Evolutionary conservation across 2,113 vertebrate species (phyloP).

Genomic region (Onychostoma macrolepis): DNA sequence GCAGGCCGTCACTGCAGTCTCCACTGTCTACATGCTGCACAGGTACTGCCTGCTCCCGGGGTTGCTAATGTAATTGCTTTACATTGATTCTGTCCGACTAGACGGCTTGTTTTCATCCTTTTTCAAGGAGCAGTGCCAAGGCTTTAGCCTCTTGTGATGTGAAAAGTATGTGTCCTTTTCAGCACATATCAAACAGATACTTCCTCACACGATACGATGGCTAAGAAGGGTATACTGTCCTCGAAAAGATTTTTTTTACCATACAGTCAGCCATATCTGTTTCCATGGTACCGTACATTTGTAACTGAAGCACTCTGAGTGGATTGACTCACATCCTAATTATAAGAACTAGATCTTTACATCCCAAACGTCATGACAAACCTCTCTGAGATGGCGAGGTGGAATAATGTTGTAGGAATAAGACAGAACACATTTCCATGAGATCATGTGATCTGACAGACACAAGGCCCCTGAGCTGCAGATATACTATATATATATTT

Average conservation of each 20-base stretch:
- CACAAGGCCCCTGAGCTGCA: slow-evolving; percentile 43
- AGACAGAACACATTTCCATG: slow-evolving; percentile 53
- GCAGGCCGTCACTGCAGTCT: slow-evolving; percentile 31
- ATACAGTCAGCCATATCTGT: slow-evolving; percentile 51
- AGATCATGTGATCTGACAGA: slow-evolving; percentile 69
- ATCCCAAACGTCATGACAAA: slow-evolving; percentile 53
- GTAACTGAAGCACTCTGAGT: slow-evolving; percentile 55
- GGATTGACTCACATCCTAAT: slow-evolving; percentile 54
- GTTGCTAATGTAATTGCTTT: slow-evolving; percentile 75
- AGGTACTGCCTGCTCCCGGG: slow-evolving; percentile 43
- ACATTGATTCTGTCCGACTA: slow-evolving; percentile 79
- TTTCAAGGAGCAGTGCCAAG: slow-evolving; percentile 60
- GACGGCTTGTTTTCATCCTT: slow-evolving; percentile 72
- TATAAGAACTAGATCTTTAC: slow-evolving; percentile 57
- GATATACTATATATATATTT: slow-evolving; percentile 43
- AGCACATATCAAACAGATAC: slow-evolving; percentile 57
- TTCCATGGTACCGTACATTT: slow-evolving; percentile 42
- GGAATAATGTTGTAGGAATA: slow-evolving; percentile 44
- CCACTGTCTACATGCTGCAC: slow-evolving; percentile 47
- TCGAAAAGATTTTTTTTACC: slow-evolving; percentile 20
- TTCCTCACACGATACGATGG: slow-evolving; percentile 53
- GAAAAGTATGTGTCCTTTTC: slow-evolving; percentile 63
- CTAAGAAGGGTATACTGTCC: slow-evolving; percentile 7
- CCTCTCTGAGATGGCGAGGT: slow-evolving; percentile 57
- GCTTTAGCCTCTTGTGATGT: slow-evolving; percentile 65